Evolutionary conservation across 2,113 vertebrate species (phyloP).

Genomic region (Paralichthys olivaceus): DNA sequence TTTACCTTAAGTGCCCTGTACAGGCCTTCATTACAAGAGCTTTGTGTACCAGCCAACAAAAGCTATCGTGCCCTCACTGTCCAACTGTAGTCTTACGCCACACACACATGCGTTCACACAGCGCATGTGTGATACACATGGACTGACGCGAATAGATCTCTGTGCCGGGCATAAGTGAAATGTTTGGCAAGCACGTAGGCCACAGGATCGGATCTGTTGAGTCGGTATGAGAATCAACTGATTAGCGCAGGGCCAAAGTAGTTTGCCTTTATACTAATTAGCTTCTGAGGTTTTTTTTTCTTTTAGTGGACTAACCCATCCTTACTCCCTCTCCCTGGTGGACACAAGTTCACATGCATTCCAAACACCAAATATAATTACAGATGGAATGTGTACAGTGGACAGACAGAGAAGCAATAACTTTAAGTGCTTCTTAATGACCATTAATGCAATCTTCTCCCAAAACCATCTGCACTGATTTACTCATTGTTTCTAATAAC

Average conservation of each 20-base stretch:
- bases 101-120: slow-evolving; percentile 5
- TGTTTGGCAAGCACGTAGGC: slow-evolving; percentile 36
- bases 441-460: not conserved
- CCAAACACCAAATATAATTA: slow-evolving; percentile 3
- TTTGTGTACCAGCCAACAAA: slow-evolving; percentile 21
- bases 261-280: slow-evolving; percentile 62
- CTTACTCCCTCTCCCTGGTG: slow-evolving; percentile 13
- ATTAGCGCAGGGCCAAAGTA: slow-evolving; percentile 64
- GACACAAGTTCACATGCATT: slow-evolving; percentile 6
- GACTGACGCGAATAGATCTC: slow-evolving; percentile 32
- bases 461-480: not conserved
- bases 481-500: not conserved
- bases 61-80: not conserved
- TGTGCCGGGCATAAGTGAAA: slow-evolving; percentile 20
- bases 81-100: not conserved
- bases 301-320: slow-evolving; percentile 23
- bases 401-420: slow-evolving; percentile 2
- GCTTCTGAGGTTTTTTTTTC: slow-evolving; percentile 40
- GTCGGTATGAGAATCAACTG: slow-evolving; percentile 55
- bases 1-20: slow-evolving; percentile 9
- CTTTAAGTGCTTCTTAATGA: not conserved
- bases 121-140: slow-evolving; percentile 7
- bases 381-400: not conserved
- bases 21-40: not conserved
- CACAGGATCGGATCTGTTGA: slow-evolving; percentile 35